Conservation (phyloP, 2,113 vertebrate genomes). For the Barbus barbus region DNA sequence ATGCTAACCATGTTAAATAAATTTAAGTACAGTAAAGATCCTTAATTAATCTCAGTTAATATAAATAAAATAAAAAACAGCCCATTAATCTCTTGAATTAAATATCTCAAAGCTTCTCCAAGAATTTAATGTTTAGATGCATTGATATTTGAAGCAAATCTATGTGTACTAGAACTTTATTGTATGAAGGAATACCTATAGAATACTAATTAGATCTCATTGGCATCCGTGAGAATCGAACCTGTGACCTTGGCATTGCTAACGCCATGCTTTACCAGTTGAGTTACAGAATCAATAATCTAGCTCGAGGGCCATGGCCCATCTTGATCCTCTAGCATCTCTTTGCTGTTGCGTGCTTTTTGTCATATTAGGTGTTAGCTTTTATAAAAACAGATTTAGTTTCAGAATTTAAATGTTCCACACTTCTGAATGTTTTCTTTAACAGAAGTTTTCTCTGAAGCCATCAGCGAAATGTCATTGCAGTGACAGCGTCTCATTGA, state of each 20-base stretch:
- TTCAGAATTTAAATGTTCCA: not conserved
- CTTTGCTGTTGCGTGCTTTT: not conserved
- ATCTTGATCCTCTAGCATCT: not conserved
- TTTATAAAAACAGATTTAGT: not conserved
- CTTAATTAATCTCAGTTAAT: too few relatives aligned
- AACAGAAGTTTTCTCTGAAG: slow-evolving; percentile 15
- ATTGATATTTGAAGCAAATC: not conserved
- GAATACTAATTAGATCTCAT: not conserved
- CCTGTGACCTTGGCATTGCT: not conserved
- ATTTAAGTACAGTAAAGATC: too few relatives aligned
- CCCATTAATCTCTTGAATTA: too few relatives aligned
- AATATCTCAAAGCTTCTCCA: not conserved
- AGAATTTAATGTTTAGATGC: not conserved
- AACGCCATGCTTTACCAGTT: not conserved
- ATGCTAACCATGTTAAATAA: not conserved
- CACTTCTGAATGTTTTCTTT: not conserved
- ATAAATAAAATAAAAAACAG: too few relatives aligned
- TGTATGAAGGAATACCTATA: not conserved
- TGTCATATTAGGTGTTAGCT: not conserved
- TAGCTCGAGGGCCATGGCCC: too few relatives aligned
- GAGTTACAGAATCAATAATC: too few relatives aligned
- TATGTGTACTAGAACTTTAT: not conserved
- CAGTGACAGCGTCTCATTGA: slow-evolving; percentile 36
- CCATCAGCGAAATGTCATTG: slow-evolving; percentile 3
- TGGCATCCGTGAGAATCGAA: not conserved